Percentiles rank a stretch among this genome's conserved stretches.
These are phyloP conservation scores for Lordiphosa collinella DNA, from an alignment of 1,140 invertebrate species.

Conservation along the genomic window DNA sequence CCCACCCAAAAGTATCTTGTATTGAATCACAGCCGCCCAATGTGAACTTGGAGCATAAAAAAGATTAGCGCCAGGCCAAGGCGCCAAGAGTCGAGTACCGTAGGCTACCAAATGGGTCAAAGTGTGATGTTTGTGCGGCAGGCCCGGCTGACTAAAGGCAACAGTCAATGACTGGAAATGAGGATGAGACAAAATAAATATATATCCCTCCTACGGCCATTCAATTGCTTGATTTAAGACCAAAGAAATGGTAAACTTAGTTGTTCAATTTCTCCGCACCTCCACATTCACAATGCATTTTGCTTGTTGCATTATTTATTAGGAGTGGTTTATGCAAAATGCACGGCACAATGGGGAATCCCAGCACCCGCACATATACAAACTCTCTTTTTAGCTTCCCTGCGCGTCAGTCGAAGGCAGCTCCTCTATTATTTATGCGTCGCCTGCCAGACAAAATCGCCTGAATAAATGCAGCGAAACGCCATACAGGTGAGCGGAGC, in stretches of 20 bases:
- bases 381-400: too few relatives aligned
- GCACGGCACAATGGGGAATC: too few relatives aligned
- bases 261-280: constrained; percentile 10
- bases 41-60: constrained; percentile 44
- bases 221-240: constrained; percentile 17
- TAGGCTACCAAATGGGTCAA: constrained; percentile 50
- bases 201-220: constrained; percentile 1
- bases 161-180: constrained; percentile 42
- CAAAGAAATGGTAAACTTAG: neutral
- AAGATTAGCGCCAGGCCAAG: constrained; percentile 52
- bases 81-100: constrained; percentile 10
- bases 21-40: constrained; percentile 64
- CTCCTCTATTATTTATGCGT: constrained; percentile 37
- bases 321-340: constrained; percentile 12
- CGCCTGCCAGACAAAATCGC: constrained; percentile 33
- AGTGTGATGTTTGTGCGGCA: constrained; percentile 25
- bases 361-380: too few relatives aligned
- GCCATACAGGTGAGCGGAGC: constrained; percentile 21
- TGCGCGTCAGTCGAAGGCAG: too few relatives aligned
- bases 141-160: constrained; percentile 29
- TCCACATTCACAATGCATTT: constrained; percentile 34
- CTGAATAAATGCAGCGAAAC: constrained; percentile 41
- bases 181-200: constrained; percentile 7
- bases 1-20: constrained; percentile 58
- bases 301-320: constrained; percentile 60